Evolutionary conservation across 2,797 vertebrate genomes (phyloP).

Genomic region (Euthynnus affinis): DNA sequence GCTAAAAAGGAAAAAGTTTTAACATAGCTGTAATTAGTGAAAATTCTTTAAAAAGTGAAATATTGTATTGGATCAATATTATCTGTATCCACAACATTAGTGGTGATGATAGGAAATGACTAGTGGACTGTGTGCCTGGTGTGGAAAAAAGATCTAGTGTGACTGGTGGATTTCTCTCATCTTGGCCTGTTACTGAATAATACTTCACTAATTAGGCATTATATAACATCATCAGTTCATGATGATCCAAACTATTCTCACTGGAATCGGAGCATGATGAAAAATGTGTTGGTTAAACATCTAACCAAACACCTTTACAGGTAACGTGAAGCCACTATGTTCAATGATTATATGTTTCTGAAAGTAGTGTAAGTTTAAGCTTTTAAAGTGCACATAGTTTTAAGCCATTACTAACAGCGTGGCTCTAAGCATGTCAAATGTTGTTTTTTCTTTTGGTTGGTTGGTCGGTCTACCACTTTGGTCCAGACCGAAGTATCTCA

Average conservation of each 20-base stretch:
- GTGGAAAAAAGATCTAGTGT: slow-evolving; percentile 16
- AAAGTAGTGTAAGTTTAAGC: background rate
- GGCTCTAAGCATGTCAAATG: background rate
- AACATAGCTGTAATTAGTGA: slow-evolving; percentile 15
- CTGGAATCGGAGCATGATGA: background rate
- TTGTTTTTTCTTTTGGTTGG: too few relatives aligned
- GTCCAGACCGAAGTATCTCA: too few relatives aligned
- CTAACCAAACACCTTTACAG: background rate
- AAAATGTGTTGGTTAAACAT: slow-evolving; percentile 21
- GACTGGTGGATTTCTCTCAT: slow-evolving; percentile 13
- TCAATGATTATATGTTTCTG: background rate
- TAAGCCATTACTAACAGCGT: background rate
- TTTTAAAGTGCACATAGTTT: background rate
- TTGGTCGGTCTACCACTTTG: too few relatives aligned
- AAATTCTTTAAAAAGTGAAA: background rate
- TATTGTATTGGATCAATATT: slow-evolving; percentile 10
- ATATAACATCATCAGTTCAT: slow-evolving; percentile 19
- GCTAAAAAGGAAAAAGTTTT: slow-evolving; percentile 13
- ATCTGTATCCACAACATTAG: slow-evolving; percentile 21
- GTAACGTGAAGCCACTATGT: background rate
- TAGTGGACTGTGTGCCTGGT: slow-evolving; percentile 3
- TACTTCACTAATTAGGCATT: slow-evolving; percentile 24
- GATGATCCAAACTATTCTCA: background rate
- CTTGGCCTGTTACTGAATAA: background rate
- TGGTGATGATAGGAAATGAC: slow-evolving; percentile 38